Percentiles rank a stretch among this genome's conserved stretches.
phyloP scores from a whole-genome alignment of 2,797 vertebrate species.

The Sebastes matsubarae region DNA sequence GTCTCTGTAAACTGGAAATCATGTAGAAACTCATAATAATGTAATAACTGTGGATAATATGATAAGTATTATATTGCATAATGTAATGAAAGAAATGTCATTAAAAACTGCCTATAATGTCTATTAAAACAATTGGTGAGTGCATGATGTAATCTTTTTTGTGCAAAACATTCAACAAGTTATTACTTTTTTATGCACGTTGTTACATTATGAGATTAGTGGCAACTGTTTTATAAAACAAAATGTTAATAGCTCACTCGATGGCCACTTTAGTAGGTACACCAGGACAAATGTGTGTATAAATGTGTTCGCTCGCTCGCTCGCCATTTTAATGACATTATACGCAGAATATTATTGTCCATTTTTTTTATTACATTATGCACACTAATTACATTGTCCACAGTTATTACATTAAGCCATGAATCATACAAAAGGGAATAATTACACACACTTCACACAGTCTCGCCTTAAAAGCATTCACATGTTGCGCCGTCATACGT shows the following conservation, averaged over 20 bases:
- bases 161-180: background rate
- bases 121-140: background rate
- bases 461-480: background rate
- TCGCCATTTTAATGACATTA: background rate
- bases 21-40: too few relatives aligned
- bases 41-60: background rate
- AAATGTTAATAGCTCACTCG: too few relatives aligned
- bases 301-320: background rate
- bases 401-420: background rate
- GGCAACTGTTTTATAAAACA: background rate
- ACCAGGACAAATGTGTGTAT: background rate
- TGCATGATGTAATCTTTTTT: background rate
- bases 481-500: background rate
- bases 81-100: background rate
- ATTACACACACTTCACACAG: background rate
- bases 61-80: background rate
- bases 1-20: background rate
- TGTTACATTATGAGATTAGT: background rate
- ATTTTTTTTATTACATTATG: background rate
- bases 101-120: background rate
- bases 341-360: background rate
- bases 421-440: background rate
- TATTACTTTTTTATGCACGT: background rate
- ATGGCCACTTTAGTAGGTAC: background rate
- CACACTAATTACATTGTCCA: background rate